Evolutionary conservation across 2,113 vertebrate species (phyloP).

Genomic region (Mastomys coucha): DNA sequence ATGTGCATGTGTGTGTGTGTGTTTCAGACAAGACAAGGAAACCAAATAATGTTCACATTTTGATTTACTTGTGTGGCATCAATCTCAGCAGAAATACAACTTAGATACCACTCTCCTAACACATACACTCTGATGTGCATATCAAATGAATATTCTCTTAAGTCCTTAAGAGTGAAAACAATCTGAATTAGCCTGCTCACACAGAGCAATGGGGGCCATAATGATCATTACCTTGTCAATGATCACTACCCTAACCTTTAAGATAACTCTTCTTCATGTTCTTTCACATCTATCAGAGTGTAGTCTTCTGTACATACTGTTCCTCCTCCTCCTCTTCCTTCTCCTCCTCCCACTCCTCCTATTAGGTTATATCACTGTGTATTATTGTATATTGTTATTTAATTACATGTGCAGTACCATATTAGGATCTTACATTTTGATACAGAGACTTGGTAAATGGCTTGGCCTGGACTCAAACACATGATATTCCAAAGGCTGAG

Average conservation of each 20-base stretch:
- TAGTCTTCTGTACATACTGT: neutral
- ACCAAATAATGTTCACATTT: constrained; percentile 49
- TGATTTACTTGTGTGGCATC: constrained; percentile 34
- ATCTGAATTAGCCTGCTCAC: constrained; percentile 7
- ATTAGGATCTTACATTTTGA: neutral
- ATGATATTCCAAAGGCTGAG: neutral
- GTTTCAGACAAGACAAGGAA: constrained; percentile 44
- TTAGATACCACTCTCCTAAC: neutral
- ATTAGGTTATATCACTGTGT: neutral
- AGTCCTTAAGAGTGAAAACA: neutral
- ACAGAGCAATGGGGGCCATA: neutral
- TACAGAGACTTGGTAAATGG: neutral
- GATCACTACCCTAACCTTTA: too few relatives aligned
- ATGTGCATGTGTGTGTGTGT: constrained; percentile 20
- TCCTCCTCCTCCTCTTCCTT: neutral
- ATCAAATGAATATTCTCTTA: neutral
- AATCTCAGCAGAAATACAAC: neutral
- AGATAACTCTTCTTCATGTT: neutral
- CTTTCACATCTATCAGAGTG: neutral
- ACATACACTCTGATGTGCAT: neutral
- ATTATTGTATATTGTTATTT: neutral
- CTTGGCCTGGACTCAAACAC: neutral
- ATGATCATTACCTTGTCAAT: neutral
- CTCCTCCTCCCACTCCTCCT: too few relatives aligned
- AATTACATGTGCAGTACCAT: neutral